Conservation (phyloP, 2,797 vertebrate genomes). For the Myiotriccus ornatus region DNA sequence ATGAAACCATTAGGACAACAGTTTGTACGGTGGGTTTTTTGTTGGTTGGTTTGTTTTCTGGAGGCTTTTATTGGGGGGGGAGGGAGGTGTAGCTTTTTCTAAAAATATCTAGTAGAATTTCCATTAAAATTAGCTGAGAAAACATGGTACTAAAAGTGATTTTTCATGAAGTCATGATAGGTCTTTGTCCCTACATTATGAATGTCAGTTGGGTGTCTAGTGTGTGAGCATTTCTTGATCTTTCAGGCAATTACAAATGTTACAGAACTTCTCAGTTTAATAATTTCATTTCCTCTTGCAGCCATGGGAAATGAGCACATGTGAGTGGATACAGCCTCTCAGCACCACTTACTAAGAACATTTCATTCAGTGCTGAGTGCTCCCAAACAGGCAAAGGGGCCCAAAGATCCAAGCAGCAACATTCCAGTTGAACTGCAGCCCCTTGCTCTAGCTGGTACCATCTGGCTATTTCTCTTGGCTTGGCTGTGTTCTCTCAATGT, state of each 20-base stretch:
- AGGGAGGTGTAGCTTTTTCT: neutral
- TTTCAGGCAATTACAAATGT: rapidly evolving
- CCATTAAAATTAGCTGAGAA: neutral
- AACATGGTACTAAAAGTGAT: neutral
- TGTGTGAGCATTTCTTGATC: too few species aligned
- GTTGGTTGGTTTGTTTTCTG: neutral
- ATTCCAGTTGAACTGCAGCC: neutral
- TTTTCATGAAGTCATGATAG: neutral
- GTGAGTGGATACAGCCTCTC: rapidly evolving
- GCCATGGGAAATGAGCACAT: rapidly evolving
- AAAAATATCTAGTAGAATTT: neutral
- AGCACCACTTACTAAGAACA: neutral
- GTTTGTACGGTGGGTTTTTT: neutral
- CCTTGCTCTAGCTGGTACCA: rapidly evolving
- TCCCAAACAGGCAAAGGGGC: neutral
- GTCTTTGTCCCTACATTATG: neutral
- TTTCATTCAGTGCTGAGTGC: neutral
- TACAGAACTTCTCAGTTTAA: neutral
- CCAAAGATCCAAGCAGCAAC: neutral
- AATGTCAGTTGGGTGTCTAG: neutral
- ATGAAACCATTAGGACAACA: neutral
- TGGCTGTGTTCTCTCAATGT: neutral
- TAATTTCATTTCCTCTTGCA: neutral
- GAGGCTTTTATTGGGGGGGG: neutral
- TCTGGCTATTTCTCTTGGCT: neutral